Evolutionary conservation across 2,113 vertebrate genomes (phyloP).

Genomic region (Pyrgilauda ruficollis): DNA sequence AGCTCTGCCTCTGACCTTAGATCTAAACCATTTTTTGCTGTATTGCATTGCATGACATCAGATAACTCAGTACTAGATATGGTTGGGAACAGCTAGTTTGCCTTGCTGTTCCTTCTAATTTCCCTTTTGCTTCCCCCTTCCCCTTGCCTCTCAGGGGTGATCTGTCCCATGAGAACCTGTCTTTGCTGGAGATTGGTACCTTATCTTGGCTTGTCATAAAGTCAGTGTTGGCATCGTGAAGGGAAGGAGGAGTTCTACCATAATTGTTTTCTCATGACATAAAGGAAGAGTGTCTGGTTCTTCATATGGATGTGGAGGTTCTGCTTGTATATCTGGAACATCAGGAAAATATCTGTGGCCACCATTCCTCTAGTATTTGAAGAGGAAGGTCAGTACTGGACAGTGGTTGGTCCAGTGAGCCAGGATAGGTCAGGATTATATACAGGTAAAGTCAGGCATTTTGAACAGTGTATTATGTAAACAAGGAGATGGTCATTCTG

Average conservation of each 20-base stretch:
- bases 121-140: neutral
- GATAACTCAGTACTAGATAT: neutral
- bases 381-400: neutral
- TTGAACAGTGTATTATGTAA: neutral
- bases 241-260: neutral
- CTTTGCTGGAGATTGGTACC: neutral
- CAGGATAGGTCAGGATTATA: neutral
- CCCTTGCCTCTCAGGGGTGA: neutral
- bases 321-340: neutral
- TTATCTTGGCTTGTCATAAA: conserved; percentile 21
- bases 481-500: neutral
- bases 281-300: neutral
- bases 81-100: neutral
- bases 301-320: neutral
- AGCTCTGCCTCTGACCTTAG: neutral
- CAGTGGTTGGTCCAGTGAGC: neutral
- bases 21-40: neutral
- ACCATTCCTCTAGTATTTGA: neutral
- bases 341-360: neutral
- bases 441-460: neutral
- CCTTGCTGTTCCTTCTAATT: neutral
- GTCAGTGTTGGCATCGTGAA: neutral
- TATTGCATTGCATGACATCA: neutral
- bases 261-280: neutral
- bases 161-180: conserved; percentile 11